Conservation (phyloP, 2,888 invertebrate genomes). For the Ceraclea dissimilis region DNA sequence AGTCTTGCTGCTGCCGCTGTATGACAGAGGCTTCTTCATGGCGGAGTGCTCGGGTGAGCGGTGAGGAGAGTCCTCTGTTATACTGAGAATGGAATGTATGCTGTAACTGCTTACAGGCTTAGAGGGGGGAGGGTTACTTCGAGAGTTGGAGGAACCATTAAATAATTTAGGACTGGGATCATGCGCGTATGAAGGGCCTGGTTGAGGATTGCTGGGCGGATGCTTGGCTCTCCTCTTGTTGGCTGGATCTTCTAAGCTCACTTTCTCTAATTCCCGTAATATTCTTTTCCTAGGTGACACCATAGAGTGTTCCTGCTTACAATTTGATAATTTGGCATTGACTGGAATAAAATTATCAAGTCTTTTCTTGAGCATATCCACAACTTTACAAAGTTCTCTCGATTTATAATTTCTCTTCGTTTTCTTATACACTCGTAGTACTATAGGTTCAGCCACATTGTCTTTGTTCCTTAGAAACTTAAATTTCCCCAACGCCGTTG, state of each 20-base stretch:
- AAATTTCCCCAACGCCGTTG: constrained; percentile 24
- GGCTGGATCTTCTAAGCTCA: constrained; percentile 61
- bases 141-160: constrained; percentile 32
- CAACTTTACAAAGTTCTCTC: constrained; percentile 35
- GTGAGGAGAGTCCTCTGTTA: constrained; percentile 42
- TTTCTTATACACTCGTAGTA: constrained; percentile 45
- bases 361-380: constrained; percentile 39
- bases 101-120: constrained; percentile 68
- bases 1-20: constrained; percentile 34
- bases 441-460: constrained; percentile 26
- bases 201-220: constrained; percentile 31
- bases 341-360: constrained; percentile 38
- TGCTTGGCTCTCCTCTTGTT: constrained; percentile 52
- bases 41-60: constrained; percentile 36
- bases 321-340: constrained; percentile 40
- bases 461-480: constrained; percentile 21
- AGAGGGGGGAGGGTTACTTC: constrained; percentile 28
- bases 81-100: constrained; percentile 74
- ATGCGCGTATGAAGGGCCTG: constrained; percentile 30
- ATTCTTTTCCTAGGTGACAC: constrained; percentile 80
- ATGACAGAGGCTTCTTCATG: constrained; percentile 36
- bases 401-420: constrained; percentile 14
- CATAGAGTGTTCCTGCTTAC: constrained; percentile 49
- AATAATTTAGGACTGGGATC: constrained; percentile 28
- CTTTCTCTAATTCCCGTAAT: constrained; percentile 72